These are phyloP conservation scores for Diacarnus erythraeanus DNA, from an alignment of 37 sponge, comb jelly and placozoan species.

Conservation along the genomic window DNA sequence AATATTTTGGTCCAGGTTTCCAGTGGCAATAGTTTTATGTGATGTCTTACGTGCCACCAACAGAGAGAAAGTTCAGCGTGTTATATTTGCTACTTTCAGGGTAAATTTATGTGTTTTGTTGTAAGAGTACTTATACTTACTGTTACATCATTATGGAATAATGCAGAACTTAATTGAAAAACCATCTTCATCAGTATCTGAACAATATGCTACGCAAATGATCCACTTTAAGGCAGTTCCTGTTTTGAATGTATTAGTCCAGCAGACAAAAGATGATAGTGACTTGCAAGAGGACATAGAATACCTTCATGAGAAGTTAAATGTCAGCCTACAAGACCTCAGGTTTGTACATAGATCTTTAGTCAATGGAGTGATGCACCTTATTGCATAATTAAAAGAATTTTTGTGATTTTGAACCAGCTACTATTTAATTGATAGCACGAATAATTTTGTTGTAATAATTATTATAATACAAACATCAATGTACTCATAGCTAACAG, in stretches of 20 bases:
- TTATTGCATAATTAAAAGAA: neutral
- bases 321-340: slow-evolving; percentile 74
- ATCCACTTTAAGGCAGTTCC: slow-evolving; percentile 72
- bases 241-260: slow-evolving; percentile 75
- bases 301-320: slow-evolving; percentile 76
- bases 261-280: slow-evolving; percentile 71
- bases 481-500: too few relatives aligned
- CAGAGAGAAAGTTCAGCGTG: slow-evolving; percentile 84
- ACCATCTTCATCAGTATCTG: slow-evolving; percentile 28
- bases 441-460: too few relatives aligned
- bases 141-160: neutral
- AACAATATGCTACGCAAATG: slow-evolving; percentile 67
- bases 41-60: slow-evolving; percentile 87
- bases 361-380: neutral
- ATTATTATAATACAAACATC: too few relatives aligned
- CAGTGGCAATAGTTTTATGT: slow-evolving; percentile 80
- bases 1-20: slow-evolving; percentile 52
- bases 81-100: slow-evolving; percentile 74
- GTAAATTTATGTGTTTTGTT: slow-evolving; percentile 13
- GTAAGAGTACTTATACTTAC: neutral
- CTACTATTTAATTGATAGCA: too few relatives aligned
- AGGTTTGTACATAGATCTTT: too few relatives aligned
- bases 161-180: slow-evolving; percentile 70
- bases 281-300: slow-evolving; percentile 84
- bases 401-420: neutral